Evolutionary conservation across 1,140 invertebrate species (phyloP), one percentile per base, ranked within the genome.

Genomic region (Tetramorium parvispinum): DNA sequence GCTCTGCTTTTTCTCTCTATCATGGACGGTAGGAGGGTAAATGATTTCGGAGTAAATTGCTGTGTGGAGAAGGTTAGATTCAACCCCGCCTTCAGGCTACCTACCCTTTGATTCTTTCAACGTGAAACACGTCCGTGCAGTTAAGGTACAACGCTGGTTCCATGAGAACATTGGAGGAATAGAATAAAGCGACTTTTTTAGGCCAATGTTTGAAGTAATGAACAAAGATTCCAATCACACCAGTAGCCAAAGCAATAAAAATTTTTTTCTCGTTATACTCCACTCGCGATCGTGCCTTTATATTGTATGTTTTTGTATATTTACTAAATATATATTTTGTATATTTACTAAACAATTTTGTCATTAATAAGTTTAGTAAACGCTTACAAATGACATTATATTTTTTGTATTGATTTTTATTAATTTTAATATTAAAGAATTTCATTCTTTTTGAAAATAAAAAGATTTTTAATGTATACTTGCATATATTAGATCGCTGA

Each of bases 1-100:
- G 24, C 57, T 32, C 27, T 87, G 87, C 88, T 90, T 92, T 89
- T 88, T 70, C 68, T 82, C 68, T 75, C 82, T 85, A 85, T 85
- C 81, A 68, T 53, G 63, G 55, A 61, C 49, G 71, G 21, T 77
- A 49, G 61, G 68, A 81, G 55, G 61, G 91, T 92, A 92, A 92
- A 91, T 92, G 91, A 92, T 92, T 92, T 92, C 87, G 43, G 88
- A 92, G 90, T 92, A 92, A 92, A 92, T 92, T 91, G 87, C 86
- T 75, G 87, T 85, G 85, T 85, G 73, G 89, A 88, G 88, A 89
- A 75, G 85, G 89, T 79, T 89, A 85, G 85, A 75, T 70, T 55
- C 63, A 78, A 53, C 79, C 27, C 70, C 65, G 57, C 88, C 57
- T 76, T 43, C 63, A 4, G 63, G 63, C 77, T 73, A 78, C 53